Conservation (phyloP, 2,797 vertebrate genomes). For the Dallia pectoralis region DNA sequence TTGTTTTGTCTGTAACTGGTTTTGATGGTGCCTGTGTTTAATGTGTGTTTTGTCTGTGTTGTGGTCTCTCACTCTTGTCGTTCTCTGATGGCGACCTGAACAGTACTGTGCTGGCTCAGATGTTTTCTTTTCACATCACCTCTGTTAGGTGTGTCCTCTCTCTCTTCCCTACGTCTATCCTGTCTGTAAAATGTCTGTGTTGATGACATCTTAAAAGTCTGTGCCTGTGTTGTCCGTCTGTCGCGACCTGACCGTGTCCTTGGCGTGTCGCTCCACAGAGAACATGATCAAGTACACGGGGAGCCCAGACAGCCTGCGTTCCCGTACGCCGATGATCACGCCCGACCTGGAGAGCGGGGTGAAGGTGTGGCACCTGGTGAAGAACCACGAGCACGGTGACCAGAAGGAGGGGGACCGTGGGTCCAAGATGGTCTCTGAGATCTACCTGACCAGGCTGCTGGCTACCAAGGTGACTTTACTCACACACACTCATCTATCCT, state of each 20-base stretch:
- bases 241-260: slow-evolving; percentile 12
- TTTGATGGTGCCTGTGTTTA: slow-evolving; percentile 3
- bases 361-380: slow-evolving; percentile 97
- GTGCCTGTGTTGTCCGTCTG: background rate
- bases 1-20: background rate
- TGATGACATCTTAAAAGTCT: slow-evolving; percentile 5
- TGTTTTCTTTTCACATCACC: slow-evolving; percentile 2
- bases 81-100: background rate
- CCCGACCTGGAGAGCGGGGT: slow-evolving; percentile 95
- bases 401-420: slow-evolving; percentile 97
- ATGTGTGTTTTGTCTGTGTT: slow-evolving; percentile 2
- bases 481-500: too few relatives aligned
- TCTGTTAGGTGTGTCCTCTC: background rate
- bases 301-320: slow-evolving; percentile 95
- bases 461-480: slow-evolving; percentile 88
- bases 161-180: background rate
- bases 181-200: background rate
- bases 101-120: slow-evolving; percentile 4
- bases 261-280: slow-evolving; percentile 70
- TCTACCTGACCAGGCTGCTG: slow-evolving; percentile 93
- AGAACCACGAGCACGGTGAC: slow-evolving; percentile 97
- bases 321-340: slow-evolving; percentile 96
- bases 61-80: background rate
- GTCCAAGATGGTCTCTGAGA: slow-evolving; percentile 99
- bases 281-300: slow-evolving; percentile 99